Evolutionary conservation across 2,797 vertebrate genomes (phyloP).

Genomic region (Molossus molossus): DNA sequence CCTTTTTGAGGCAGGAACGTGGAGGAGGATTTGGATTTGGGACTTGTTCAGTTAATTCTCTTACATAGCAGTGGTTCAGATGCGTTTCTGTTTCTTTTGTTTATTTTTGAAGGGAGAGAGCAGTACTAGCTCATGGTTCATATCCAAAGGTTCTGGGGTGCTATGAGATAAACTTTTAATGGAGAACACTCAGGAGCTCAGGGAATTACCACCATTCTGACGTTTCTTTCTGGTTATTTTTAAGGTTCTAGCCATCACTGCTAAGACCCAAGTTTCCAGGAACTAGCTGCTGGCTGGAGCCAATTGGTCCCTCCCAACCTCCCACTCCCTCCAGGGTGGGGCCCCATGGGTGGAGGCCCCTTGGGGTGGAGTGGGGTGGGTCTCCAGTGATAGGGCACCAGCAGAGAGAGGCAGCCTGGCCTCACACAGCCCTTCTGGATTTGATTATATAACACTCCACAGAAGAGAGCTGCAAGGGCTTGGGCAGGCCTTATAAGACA

Average conservation of each 20-base stretch:
- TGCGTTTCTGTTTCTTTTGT: neutral
- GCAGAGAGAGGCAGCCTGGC: constrained; percentile 62
- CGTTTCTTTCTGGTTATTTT: constrained; percentile 69
- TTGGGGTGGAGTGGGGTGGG: constrained; percentile 81
- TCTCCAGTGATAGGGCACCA: constrained; percentile 68
- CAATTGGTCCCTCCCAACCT: constrained; percentile 76
- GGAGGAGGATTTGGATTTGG: neutral
- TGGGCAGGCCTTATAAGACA: constrained; percentile 10
- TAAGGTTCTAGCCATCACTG: constrained; percentile 75
- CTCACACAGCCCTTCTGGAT: constrained; percentile 80
- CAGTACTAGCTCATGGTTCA: neutral
- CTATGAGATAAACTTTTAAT: neutral
- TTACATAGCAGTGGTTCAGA: neutral
- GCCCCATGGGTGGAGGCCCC: constrained; percentile 82
- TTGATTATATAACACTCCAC: constrained; percentile 83
- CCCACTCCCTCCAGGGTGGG: constrained; percentile 81
- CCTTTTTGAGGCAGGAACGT: neutral
- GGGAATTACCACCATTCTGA: neutral
- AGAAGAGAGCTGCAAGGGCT: constrained; percentile 44
- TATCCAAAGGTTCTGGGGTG: neutral
- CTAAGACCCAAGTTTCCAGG: constrained; percentile 84
- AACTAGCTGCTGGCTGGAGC: constrained; percentile 78
- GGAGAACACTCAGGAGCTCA: neutral
- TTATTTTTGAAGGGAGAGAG: constrained; percentile 31
- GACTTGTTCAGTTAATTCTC: neutral